Conservation (phyloP, 1,140 invertebrate species). For the Oscheius sp. region DNA sequence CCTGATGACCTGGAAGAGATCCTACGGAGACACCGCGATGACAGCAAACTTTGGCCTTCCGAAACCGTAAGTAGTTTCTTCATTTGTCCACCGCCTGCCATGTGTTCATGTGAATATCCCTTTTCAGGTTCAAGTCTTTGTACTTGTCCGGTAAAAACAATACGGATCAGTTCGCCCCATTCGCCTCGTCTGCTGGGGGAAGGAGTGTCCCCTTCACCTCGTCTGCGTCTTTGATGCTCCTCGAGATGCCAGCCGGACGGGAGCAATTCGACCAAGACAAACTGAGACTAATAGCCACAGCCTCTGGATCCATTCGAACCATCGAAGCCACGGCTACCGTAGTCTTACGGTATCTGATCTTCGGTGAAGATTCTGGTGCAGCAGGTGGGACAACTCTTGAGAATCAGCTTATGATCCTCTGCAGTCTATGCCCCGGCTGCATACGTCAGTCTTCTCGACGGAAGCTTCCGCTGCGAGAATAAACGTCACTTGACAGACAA, state of each 20-base stretch:
- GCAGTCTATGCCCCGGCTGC: neutral
- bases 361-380: neutral
- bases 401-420: too few relatives aligned
- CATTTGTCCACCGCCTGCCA: too few relatives aligned
- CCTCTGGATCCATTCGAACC: neutral
- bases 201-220: neutral
- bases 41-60: neutral
- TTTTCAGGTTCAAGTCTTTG: neutral
- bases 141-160: neutral
- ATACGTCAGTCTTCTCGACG: neutral
- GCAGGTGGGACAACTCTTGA: too few relatives aligned
- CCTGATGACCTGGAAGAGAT: neutral
- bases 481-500: neutral
- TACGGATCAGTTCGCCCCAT: neutral
- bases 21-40: neutral
- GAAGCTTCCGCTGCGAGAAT: neutral
- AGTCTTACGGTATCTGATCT: neutral
- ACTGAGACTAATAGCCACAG: neutral
- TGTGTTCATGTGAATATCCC: neutral
- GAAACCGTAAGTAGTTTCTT: neutral
- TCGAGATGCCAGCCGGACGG: neutral
- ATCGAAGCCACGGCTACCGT: neutral
- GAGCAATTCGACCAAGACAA: neutral
- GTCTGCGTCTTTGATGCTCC: neutral
- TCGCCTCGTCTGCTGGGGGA: neutral